Evolutionary conservation across 2,797 vertebrate species (phyloP), one percentile per base, ranked within the genome.

Genomic region (Zenarchopterus dispar): DNA sequence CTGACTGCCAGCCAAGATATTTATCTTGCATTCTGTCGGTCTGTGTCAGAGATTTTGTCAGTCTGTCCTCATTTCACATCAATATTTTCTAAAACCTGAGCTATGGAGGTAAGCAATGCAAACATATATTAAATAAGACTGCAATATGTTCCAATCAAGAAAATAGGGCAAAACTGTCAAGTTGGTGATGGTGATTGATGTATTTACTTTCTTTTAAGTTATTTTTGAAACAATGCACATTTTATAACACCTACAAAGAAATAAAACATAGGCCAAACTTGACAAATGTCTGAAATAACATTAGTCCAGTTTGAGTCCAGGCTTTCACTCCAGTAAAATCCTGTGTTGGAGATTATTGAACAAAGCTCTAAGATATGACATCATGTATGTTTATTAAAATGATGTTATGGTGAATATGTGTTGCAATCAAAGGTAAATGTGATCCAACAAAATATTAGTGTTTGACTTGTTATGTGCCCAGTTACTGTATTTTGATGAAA

Each of bases 1-100:
- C 74, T 80, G 67, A 68, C 63, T n/a, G 17, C 62, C 42, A 36
- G 66, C 62, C 77, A 28, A 61, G 21, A 36, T 55, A 71, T 72
- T 28, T 53, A 63, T 66, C 42, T 21, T 48, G 31, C 42, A 44
- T 21, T 60, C 52, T 50, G 53, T 69, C 36, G 11, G 7, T 65
- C 45, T 62, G 39, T 51, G 1, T 52, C 22, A 23, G 19, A 52
- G 39, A 36, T 52, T 1, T 22, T 17, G 9, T 19, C 17, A 0
- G 1, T 47, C 26, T 18, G 39, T 62, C 16, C 56, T 17, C 42
- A 22, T n/a, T 21, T 74, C 46, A 60, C 42, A n/a, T n/a, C 28
- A 61, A 3, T 57, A 58, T 39, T 47, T 66, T 10, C 11, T 45
- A 46, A 52, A 55, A 39, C 22, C 23, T 45, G 55, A 45, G 36